Conservation (phyloP, 2,113 vertebrate genomes). For the Tamias sibiricus region DNA sequence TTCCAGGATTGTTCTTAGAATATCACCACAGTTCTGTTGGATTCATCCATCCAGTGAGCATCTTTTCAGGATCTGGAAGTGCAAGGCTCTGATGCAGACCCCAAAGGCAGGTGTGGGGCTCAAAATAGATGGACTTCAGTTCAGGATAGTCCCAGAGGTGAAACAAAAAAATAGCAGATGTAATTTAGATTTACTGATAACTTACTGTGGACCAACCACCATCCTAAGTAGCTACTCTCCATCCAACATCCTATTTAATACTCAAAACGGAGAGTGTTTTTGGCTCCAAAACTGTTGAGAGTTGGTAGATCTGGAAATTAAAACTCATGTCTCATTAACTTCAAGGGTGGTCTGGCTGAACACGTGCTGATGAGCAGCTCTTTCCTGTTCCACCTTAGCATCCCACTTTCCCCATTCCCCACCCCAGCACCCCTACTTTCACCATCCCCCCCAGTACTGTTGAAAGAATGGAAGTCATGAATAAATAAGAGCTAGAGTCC, state of each 20-base stretch:
- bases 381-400: not conserved
- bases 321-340: not conserved
- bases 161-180: not conserved
- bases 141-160: not conserved
- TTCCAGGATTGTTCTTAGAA: not conserved
- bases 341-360: not conserved
- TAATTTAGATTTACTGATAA: not conserved
- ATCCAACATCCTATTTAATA: not conserved
- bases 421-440: not conserved
- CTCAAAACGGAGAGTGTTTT: not conserved
- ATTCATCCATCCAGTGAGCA: too few species aligned
- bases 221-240: too few species aligned
- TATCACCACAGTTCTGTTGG: not conserved
- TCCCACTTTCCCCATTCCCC: not conserved
- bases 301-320: not conserved
- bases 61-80: not conserved
- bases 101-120: too few species aligned
- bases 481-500: not conserved
- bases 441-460: not conserved
- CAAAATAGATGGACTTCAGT: not conserved
- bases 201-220: not conserved
- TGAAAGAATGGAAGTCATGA: not conserved
- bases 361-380: not conserved
- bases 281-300: constrained; percentile 10
- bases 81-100: not conserved